These are phyloP conservation scores for Pituophis catenifer DNA, from an alignment of 2,113 vertebrate species.

Conservation along the genomic window DNA sequence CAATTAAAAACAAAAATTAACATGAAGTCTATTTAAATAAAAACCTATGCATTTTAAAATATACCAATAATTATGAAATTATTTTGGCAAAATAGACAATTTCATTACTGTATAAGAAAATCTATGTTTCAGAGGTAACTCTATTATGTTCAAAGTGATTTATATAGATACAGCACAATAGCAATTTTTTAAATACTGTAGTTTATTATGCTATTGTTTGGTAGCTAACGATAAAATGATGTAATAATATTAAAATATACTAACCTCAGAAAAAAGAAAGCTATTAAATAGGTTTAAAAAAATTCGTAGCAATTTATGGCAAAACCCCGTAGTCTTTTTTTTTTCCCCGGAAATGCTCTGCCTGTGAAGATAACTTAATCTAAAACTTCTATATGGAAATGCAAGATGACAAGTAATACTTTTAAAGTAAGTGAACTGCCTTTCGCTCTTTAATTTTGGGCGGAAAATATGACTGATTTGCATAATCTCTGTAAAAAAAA, in stretches of 20 bases:
- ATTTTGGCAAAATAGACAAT: not conserved
- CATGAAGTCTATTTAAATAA: not conserved
- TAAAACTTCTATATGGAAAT: not conserved
- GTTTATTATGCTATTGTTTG: not conserved
- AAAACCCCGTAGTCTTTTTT: not conserved
- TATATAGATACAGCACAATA: not conserved
- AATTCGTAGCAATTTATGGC: not conserved
- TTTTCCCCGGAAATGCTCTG: not conserved
- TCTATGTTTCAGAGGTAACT: not conserved
- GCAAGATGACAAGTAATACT: not conserved
- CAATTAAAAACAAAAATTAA: not conserved
- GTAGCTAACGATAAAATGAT: not conserved
- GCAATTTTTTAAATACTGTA: not conserved
- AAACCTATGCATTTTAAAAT: not conserved
- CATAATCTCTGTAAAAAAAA: not conserved
- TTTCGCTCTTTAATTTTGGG: not conserved
- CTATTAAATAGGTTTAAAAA: not conserved
- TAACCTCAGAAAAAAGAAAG: not conserved
- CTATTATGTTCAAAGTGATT: not conserved
- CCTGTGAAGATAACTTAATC: not conserved
- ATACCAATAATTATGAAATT: not conserved
- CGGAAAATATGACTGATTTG: not conserved
- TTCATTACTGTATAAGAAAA: not conserved
- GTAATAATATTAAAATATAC: not conserved
- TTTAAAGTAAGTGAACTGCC: not conserved